Evolutionary conservation across 2,113 vertebrate species (phyloP), one percentile per base, ranked within the genome.

Genomic region (Thomomys bottae): DNA sequence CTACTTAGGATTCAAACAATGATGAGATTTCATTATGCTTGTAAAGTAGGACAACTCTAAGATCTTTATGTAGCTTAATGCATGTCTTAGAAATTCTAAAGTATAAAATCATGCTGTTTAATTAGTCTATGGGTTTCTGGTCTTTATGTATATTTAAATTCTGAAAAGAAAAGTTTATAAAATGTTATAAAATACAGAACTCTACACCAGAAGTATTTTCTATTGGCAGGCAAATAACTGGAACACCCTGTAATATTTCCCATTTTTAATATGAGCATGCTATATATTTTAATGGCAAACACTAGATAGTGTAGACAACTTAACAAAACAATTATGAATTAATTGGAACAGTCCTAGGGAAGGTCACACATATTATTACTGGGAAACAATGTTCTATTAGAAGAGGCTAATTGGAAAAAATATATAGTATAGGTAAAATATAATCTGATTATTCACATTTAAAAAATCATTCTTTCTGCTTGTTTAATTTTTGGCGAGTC

Each of bases 1-100:
- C 89, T 95, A 38, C 70, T 93, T 92, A 96, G 80, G 49, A 96
- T 95, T 96, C 92, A 90, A 81, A 90, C 88, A 94, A 93, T 89
- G 32, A 95, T 86, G 84, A 94, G 34, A 94, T 95, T 94, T 93
- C 3, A 57, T 30, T 77, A 84, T n/a, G 20, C 77, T 63, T 78
- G 42, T 95, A 63, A 92, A 95, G 21, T 36, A 75, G 57, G 36
- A 71, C 75, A 88, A 94, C 54, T 76, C 97, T 85, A 93, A 94
- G 91, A 28, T 66, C 1, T 87, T 63, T 71, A 34, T 61, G 0
- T 89, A 91, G 4, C 80, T 94, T 94, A 92, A 88, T 75, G 36
- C 34, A 1, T 10, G 82, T 49, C 32, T 45, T 64, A 84, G 71
- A 95, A 87, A 76, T 30, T 89, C 10, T 90, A 63, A 88, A 95